These are phyloP conservation scores for Cephalotes varians DNA, from an alignment of 2,888 invertebrate species.

Conservation along the genomic window DNA sequence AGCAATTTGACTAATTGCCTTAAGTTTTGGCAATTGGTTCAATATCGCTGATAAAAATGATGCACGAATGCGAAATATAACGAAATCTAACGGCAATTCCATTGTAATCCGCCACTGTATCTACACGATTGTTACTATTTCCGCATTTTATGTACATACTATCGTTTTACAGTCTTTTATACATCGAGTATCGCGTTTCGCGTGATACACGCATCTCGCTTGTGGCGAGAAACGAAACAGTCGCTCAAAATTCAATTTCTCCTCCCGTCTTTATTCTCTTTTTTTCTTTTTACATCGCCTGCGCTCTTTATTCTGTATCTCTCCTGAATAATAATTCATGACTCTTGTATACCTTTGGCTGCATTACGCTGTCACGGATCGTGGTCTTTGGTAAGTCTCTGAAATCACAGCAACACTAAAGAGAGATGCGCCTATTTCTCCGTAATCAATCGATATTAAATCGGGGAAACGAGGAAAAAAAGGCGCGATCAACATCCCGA, in stretches of 20 bases:
- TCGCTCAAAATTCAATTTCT: conserved; percentile 18
- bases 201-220: not conserved
- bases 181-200: not conserved
- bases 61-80: not conserved
- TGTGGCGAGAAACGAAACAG: not conserved
- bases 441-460: conserved; percentile 16
- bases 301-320: conserved; percentile 63
- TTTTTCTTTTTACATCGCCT: conserved; percentile 36
- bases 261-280: conserved; percentile 6
- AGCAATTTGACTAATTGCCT: not conserved
- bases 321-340: conserved; percentile 69
- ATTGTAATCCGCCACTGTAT: conserved; percentile 48
- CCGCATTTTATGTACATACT: conserved; percentile 35
- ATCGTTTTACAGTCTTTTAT: conserved; percentile 1
- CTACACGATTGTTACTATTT: conserved; percentile 20
- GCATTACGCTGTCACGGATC: conserved; percentile 79
- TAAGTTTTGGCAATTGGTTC: no score
- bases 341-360: conserved; percentile 76
- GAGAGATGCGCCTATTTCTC: not conserved
- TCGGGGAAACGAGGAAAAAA: not conserved
- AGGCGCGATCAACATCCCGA: conserved; percentile 4
- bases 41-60: not conserved
- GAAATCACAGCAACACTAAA: conserved; percentile 37
- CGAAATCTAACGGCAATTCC: not conserved
- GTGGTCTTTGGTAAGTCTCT: conserved; percentile 81